A percentile compares a stretch with the other conserved stretches of the same genome.
Evolutionary conservation across 2,797 vertebrate species (phyloP).

Genomic region (Cyclura pinguis): DNA sequence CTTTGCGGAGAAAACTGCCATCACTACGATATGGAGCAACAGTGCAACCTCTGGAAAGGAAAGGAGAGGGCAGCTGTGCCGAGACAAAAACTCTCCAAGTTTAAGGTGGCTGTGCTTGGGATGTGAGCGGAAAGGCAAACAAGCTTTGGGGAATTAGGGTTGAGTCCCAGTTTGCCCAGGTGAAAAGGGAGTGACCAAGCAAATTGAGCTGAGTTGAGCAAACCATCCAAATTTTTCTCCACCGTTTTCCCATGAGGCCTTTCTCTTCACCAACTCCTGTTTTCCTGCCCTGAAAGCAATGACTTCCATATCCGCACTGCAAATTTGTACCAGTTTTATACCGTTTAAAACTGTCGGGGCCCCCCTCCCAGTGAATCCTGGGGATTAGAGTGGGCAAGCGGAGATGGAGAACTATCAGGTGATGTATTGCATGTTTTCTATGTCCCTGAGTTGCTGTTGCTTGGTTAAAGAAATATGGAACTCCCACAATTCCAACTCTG

Average conservation of each 20-base stretch:
- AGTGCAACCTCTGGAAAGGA: too few species aligned
- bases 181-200: not conserved
- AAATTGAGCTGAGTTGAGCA: not conserved
- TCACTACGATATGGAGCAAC: too few species aligned
- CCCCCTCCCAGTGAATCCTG: too few species aligned
- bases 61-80: not conserved
- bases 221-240: not conserved
- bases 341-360: too few species aligned
- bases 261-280: not conserved
- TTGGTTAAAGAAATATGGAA: not conserved
- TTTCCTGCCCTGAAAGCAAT: not conserved
- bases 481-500: not conserved
- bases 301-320: not conserved
- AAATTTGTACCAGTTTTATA: too few species aligned
- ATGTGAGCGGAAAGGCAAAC: too few species aligned
- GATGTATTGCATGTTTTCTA: not conserved
- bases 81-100: fast-evolving
- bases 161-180: not conserved
- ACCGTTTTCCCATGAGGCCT: too few species aligned
- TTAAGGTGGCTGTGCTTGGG: not conserved
- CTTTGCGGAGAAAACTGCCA: not conserved
- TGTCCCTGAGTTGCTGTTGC: too few species aligned
- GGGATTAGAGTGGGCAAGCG: not conserved
- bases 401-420: not conserved
- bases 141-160: too few species aligned